Evolutionary conservation across 2,797 vertebrate species (phyloP).

Genomic region (Macropus fuliginosus): DNA sequence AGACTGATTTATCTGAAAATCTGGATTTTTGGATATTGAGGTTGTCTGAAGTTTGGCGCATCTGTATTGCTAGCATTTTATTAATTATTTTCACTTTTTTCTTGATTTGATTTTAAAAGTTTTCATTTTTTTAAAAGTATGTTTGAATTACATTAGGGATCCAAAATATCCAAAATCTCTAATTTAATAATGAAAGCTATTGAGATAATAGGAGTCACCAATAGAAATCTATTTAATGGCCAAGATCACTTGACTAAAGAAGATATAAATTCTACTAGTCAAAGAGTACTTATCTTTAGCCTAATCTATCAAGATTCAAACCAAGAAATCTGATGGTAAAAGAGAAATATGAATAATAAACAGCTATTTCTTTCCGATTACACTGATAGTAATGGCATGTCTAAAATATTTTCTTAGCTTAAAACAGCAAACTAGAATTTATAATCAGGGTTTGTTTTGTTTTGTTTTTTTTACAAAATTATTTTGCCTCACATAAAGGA

Average conservation of each 20-base stretch:
- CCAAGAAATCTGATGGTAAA: neutral
- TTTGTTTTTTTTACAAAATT: neutral
- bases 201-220: neutral
- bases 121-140: neutral
- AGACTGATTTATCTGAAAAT: neutral
- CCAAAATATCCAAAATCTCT: neutral
- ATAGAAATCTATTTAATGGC: neutral
- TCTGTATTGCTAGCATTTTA: neutral
- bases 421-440: constrained; percentile 31
- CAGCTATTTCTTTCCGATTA: constrained; percentile 6
- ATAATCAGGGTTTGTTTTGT: neutral
- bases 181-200: neutral
- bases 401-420: constrained; percentile 14
- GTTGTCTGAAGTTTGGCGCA: neutral
- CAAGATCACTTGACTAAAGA: neutral
- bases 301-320: neutral
- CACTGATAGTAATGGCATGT: constrained; percentile 31
- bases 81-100: neutral
- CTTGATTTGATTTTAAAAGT: neutral
- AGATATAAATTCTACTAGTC: neutral
- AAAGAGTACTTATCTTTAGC: neutral
- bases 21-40: neutral
- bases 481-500: constrained; percentile 7
- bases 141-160: neutral
- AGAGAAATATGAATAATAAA: constrained; percentile 8